Percentiles rank a stretch among this genome's conserved stretches.
These are phyloP conservation scores for Lithophane socia DNA, from an alignment of 2,888 invertebrate genomes.

Conservation along the genomic window DNA sequence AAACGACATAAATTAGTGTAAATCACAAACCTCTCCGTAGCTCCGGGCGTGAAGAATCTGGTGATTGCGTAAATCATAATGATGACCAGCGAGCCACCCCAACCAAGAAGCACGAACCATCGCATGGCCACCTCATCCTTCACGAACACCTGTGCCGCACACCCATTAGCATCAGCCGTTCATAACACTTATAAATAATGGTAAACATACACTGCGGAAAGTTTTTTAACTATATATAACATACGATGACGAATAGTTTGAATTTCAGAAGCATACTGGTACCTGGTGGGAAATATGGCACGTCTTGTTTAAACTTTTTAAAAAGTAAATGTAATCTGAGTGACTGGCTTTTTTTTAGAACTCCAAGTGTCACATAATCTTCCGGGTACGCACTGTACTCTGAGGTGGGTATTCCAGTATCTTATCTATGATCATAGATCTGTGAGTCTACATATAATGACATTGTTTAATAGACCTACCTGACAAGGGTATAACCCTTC, in stretches of 20 bases:
- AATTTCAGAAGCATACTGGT: conserved; percentile 12
- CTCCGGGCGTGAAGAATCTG: conserved; percentile 84
- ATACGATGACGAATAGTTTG: conserved; percentile 13
- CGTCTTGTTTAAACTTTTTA: background rate
- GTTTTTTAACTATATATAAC: conserved; percentile 19
- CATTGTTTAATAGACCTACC: no score
- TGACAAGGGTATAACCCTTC: no score
- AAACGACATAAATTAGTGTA: conserved; percentile 80
- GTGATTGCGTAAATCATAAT: conserved; percentile 83
- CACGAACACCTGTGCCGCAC: conserved; percentile 91
- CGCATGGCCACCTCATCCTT: conserved; percentile 93
- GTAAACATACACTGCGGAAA: conserved; percentile 45
- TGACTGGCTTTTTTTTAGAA: background rate
- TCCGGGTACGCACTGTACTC: background rate
- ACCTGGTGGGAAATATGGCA: background rate
- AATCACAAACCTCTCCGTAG: conserved; percentile 88
- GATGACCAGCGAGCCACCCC: conserved; percentile 91
- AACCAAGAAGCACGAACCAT: conserved; percentile 92
- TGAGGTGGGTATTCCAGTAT: no score
- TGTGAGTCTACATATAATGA: no score
- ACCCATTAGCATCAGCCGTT: conserved; percentile 39
- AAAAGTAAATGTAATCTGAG: background rate
- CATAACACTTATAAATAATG: conserved; percentile 46
- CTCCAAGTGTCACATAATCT: background rate
- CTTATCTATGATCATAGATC: no score